Evolutionary conservation across 2,113 vertebrate species (phyloP).

Genomic region (Rhinoderma darwinii): DNA sequence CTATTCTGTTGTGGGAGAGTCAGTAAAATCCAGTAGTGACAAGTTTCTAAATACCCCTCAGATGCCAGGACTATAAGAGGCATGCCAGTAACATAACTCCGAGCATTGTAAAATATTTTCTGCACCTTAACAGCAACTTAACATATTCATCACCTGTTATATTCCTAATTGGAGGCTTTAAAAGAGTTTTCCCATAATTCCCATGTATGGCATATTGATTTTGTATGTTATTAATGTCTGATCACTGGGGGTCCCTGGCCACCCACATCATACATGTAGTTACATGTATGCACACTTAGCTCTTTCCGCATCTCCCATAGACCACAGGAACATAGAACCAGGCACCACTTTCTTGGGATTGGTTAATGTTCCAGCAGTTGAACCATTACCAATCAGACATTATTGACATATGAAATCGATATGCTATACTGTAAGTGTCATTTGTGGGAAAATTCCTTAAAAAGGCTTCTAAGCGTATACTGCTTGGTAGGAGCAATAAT

Average conservation of each 20-base stretch:
- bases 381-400: too few relatives aligned
- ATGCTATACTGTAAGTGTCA: too few relatives aligned
- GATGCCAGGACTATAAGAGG: conserved; percentile 45
- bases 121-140: background rate
- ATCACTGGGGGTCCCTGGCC: background rate
- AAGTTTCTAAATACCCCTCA: conserved; percentile 52
- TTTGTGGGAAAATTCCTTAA: background rate
- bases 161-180: background rate
- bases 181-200: background rate
- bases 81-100: conserved; percentile 42
- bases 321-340: too few relatives aligned
- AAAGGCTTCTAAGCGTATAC: background rate
- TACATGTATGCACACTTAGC: background rate
- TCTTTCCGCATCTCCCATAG: too few relatives aligned
- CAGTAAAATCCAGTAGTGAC: conserved; percentile 51
- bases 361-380: too few relatives aligned
- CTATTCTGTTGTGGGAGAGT: conserved; percentile 43
- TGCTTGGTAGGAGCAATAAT: background rate
- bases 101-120: conserved; percentile 8
- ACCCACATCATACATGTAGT: background rate
- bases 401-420: too few relatives aligned
- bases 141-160: background rate
- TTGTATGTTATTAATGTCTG: background rate
- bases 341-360: too few relatives aligned
- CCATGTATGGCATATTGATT: background rate